Conservation (phyloP, 2,888 invertebrate species). For the Itoplectis maculator region DNA sequence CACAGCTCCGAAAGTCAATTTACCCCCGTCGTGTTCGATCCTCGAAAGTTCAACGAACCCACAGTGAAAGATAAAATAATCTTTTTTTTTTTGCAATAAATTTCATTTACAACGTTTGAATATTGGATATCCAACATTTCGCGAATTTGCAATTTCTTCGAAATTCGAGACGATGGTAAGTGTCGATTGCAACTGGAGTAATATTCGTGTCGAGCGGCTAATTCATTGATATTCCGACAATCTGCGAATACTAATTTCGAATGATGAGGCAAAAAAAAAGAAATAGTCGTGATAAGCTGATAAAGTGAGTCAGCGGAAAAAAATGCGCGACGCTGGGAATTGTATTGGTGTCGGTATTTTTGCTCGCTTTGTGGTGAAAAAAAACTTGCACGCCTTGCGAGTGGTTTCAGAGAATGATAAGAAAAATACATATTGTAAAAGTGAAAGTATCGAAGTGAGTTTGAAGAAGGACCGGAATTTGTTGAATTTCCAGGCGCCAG, state of each 20-base stretch:
- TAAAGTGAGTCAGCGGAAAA: constrained; percentile 15
- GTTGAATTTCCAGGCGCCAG: constrained; percentile 47
- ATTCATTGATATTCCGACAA: background rate
- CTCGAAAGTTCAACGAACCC: background rate
- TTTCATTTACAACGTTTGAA: too few relatives aligned
- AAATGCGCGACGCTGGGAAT: constrained; percentile 3
- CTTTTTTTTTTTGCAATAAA: background rate
- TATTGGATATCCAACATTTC: background rate
- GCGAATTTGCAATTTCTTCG: background rate
- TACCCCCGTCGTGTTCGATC: background rate
- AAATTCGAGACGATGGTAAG: constrained; percentile 27
- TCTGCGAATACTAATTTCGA: background rate
- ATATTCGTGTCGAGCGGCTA: constrained; percentile 6
- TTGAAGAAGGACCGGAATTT: background rate
- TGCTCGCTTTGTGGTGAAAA: background rate
- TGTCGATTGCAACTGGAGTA: background rate
- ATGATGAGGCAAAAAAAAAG: background rate
- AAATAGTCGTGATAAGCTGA: background rate
- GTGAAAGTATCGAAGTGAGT: background rate
- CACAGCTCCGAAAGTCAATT: background rate
- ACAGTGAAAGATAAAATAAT: background rate
- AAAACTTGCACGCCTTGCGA: background rate
- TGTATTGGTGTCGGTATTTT: background rate
- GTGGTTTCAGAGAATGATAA: background rate
- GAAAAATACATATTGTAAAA: background rate